Evolutionary conservation across 2,888 invertebrate genomes (phyloP), one percentile per base, ranked within the genome.

Genomic region (Cybosia mesomella): DNA sequence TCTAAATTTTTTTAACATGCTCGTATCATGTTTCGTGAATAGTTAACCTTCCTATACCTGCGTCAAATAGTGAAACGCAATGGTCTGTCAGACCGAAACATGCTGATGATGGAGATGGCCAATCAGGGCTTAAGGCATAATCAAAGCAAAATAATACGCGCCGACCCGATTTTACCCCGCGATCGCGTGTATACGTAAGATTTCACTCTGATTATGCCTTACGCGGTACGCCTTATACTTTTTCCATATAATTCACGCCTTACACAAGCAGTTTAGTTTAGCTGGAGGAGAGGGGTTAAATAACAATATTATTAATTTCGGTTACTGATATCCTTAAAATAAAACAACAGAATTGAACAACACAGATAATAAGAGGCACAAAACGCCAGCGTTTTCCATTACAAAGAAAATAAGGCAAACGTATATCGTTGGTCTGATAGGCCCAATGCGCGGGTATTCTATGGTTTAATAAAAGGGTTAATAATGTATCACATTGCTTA

Each of bases 401-500:
- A 49, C 7, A n/a, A 49, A 49, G 43, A 4, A 18, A 18, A 49
- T n/a, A 9, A 49, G 8, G 49, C 9, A 43, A 49, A 9, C n/a
- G 49, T 49, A 9, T 9, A n/a, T 49, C 49, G n/a, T n/a, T 8
- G 49, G 49, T 49, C 67, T 49, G 49, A n/a, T 9, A 49, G n/a
- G n/a, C 49, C 49, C 49, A 34, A 34, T 34, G 9, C 10, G 9
- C n/a, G 49, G n/a, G 49, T 49, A 43, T 49, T n/a, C n/a, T 9
- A 49, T n/a, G 63, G 68, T 77, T 71, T 70, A 59, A 71, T 70
- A 54, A 54, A 54, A 73, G 63, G 34, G 74, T 80, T 76, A 74
- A 82, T 80, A 73, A 73, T 64, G 76, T 79, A 79, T 84, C 72
- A 76, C 73, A 75, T 84, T 83, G 71, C 77, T 78, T 76, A 85